Percentiles rank a stretch among this genome's conserved stretches.
Conservation (phyloP, 2,888 invertebrate genomes). For the Ditula angustiorana region DNA sequence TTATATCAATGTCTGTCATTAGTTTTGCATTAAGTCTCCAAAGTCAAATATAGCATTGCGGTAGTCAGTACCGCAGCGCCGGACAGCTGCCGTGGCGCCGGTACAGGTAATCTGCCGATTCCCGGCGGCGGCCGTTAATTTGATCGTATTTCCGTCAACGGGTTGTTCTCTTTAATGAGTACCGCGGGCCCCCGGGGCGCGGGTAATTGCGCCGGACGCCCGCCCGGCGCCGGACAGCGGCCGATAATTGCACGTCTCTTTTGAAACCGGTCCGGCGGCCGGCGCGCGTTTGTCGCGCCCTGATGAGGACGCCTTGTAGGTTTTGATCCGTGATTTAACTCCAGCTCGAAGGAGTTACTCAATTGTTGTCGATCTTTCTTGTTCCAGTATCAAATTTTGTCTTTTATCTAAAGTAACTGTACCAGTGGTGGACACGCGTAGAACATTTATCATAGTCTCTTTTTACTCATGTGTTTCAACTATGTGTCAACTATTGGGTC, state of each 20-base stretch:
- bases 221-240: slow-evolving; percentile 29
- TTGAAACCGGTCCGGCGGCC: slow-evolving; percentile 18
- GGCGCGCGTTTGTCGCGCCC: background rate
- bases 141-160: slow-evolving; percentile 36
- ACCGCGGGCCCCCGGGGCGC: slow-evolving; percentile 25
- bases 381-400: too few relatives aligned
- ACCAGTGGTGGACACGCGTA: too few relatives aligned
- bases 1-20: too few relatives aligned
- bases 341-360: background rate
- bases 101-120: slow-evolving; percentile 32
- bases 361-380: background rate
- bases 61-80: background rate
- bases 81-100: slow-evolving; percentile 19
- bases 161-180: slow-evolving; percentile 37
- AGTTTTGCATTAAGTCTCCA: too few relatives aligned
- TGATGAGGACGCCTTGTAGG: slow-evolving; percentile 16
- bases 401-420: background rate
- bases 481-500: too few relatives aligned
- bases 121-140: slow-evolving; percentile 27
- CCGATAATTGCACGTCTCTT: slow-evolving; percentile 36
- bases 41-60: too few relatives aligned
- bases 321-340: slow-evolving; percentile 18
- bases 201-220: slow-evolving; percentile 28
- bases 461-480: too few relatives aligned
- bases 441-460: too few relatives aligned